Conservation (phyloP, 2,113 vertebrate genomes). For the Nettapus auritus region DNA sequence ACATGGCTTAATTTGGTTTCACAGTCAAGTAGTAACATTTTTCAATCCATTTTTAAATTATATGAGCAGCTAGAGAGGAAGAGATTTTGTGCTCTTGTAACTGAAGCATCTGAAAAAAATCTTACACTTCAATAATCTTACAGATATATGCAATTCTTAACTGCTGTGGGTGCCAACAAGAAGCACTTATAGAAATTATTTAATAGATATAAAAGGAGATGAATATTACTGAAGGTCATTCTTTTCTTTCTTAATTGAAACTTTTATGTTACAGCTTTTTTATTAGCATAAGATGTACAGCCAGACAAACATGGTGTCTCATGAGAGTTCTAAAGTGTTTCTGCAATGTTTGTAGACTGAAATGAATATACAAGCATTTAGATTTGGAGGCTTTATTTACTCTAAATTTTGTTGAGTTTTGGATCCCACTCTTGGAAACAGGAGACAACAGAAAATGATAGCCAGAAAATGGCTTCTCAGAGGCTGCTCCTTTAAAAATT, state of each 20-base stretch:
- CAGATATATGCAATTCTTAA: neutral
- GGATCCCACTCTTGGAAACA: neutral
- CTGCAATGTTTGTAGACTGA: neutral
- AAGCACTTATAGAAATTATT: neutral
- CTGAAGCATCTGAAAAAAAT: neutral
- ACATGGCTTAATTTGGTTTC: neutral
- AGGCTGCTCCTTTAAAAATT: neutral
- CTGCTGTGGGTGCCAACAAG: neutral
- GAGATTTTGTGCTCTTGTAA: neutral
- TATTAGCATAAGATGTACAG: neutral
- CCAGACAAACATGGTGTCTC: neutral
- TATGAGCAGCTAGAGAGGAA: neutral
- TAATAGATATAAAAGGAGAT: neutral
- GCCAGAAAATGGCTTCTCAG: neutral
- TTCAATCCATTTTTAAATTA: neutral
- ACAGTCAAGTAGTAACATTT: slow-evolving; percentile 15
- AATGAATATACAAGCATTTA: neutral
- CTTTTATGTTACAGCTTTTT: neutral
- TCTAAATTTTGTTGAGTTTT: neutral
- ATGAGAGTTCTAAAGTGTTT: neutral
- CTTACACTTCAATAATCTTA: neutral
- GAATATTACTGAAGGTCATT: neutral
- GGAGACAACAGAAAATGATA: neutral
- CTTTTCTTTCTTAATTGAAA: neutral
- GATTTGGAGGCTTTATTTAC: neutral